Conservation (phyloP, 2,113 vertebrate genomes). For the Deroptyus accipitrinus region DNA sequence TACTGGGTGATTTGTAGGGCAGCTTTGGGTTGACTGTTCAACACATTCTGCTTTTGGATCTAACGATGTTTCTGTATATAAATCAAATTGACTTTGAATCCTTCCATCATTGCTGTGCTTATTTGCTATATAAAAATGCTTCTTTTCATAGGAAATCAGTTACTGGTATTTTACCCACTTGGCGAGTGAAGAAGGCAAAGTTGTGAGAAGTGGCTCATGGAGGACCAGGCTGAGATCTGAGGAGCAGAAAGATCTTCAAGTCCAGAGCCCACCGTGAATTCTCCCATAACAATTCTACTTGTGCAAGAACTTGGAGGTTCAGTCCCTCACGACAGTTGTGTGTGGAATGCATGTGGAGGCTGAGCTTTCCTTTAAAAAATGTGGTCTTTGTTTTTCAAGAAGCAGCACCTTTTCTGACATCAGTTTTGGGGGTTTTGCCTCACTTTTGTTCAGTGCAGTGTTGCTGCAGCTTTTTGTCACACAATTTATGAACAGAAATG, state of each 20-base stretch:
- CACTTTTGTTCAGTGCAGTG: not conserved
- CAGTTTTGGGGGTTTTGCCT: constrained; percentile 24
- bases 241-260: not conserved
- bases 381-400: not conserved
- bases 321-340: not conserved
- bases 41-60: not conserved
- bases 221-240: not conserved
- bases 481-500: constrained; percentile 16
- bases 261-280: not conserved
- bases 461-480: not conserved
- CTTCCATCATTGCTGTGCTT: not conserved
- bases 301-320: not conserved
- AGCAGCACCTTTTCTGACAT: not conserved
- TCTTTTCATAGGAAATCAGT: not conserved
- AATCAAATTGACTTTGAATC: not conserved
- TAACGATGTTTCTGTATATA: not conserved
- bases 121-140: not conserved
- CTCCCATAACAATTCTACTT: not conserved
- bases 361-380: not conserved
- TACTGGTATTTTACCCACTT: not conserved
- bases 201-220: not conserved
- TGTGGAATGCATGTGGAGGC: not conserved
- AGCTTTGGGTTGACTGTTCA: not conserved
- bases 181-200: not conserved
- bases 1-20: not conserved